These are phyloP conservation scores for Himalopsyche japonica DNA, from an alignment of 2,888 invertebrate genomes.

Conservation along the genomic window DNA sequence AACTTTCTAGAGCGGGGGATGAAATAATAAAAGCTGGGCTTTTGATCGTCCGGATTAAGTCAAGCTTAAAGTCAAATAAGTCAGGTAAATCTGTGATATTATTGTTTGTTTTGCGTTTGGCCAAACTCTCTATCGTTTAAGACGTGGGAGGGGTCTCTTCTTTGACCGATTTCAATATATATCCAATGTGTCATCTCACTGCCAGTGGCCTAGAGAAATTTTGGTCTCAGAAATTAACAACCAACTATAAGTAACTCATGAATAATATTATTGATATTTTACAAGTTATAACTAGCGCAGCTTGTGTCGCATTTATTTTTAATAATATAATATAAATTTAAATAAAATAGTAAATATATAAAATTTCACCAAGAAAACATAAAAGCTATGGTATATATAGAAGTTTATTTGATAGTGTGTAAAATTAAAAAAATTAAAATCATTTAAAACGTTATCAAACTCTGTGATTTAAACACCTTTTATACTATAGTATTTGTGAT, in stretches of 20 bases:
- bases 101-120: constrained; percentile 34
- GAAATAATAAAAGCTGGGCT: constrained; percentile 20
- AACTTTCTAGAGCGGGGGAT: constrained; percentile 4
- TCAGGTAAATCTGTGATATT: constrained; percentile 33
- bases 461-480: too few species aligned
- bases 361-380: too few species aligned
- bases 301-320: too few species aligned
- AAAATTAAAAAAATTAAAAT: too few species aligned
- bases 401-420: too few species aligned
- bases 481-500: too few species aligned
- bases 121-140: background rate
- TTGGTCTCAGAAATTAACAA: background rate
- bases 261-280: too few species aligned
- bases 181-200: constrained; percentile 30
- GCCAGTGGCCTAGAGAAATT: background rate
- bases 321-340: too few species aligned
- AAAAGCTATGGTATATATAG: too few species aligned
- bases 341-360: too few species aligned
- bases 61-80: constrained; percentile 33
- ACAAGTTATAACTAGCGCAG: too few species aligned
- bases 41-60: constrained; percentile 33
- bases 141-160: background rate
- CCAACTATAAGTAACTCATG: background rate
- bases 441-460: too few species aligned
- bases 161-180: constrained; percentile 38